Percentiles rank a stretch among this genome's conserved stretches.
These are phyloP conservation scores for Anoplopoma fimbria DNA, from an alignment of 2,113 vertebrate species.

Conservation along the genomic window DNA sequence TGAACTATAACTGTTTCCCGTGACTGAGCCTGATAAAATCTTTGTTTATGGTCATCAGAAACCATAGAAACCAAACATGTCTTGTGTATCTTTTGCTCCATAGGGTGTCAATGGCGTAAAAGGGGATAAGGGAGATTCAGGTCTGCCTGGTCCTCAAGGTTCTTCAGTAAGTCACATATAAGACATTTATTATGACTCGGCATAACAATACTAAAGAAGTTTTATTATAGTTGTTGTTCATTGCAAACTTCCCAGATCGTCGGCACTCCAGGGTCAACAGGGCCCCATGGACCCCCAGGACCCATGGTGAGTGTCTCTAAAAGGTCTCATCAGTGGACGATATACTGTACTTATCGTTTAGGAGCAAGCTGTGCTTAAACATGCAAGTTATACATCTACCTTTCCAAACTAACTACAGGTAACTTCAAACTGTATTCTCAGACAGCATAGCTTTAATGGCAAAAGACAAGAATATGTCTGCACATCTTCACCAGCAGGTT, in stretches of 20 bases:
- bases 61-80: neutral
- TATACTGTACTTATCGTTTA: neutral
- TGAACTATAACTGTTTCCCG: neutral
- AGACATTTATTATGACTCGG: neutral
- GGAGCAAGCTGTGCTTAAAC: neutral
- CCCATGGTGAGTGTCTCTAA: conserved; percentile 92
- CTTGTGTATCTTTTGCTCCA: conserved; percentile 9
- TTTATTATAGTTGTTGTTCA: neutral
- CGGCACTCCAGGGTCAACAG: conserved; percentile 91
- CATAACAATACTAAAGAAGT: neutral
- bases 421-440: neutral
- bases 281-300: conserved; percentile 94
- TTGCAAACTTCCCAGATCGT: conserved; percentile 85
- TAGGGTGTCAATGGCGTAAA: conserved; percentile 93
- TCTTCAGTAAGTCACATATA: conserved; percentile 89
- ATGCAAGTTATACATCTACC: neutral
- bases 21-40: neutral
- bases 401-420: neutral
- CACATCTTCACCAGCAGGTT: neutral
- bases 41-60: neutral
- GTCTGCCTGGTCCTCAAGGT: conserved; percentile 92
- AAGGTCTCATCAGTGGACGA: neutral
- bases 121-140: conserved; percentile 94
- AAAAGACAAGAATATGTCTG: neutral
- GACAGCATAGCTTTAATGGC: neutral